Percentiles rank a stretch among this genome's conserved stretches.
These are phyloP conservation scores for Rhabdophis nuchalis DNA, from an alignment of 2,797 vertebrate species.

Conservation along the genomic window DNA sequence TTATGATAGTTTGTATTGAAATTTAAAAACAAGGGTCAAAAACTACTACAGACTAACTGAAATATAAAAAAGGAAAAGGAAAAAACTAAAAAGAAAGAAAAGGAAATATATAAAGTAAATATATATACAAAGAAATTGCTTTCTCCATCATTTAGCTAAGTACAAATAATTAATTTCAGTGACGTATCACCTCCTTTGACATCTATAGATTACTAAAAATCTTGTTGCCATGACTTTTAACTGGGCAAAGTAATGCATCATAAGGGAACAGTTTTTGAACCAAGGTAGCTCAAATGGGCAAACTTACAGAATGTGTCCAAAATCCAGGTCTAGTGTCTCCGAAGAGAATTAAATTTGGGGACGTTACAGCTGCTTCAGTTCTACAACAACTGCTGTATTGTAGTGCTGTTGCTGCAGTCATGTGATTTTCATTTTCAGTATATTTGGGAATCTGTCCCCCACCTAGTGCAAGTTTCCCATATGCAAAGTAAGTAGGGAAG, in stretches of 20 bases:
- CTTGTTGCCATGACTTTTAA: not conserved
- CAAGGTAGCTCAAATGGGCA: not conserved
- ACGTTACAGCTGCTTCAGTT: not conserved
- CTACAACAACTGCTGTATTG: not conserved
- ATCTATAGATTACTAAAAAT: not conserved
- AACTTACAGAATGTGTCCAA: not conserved
- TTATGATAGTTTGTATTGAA: not conserved
- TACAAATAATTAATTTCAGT: not conserved
- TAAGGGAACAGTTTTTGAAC: not conserved
- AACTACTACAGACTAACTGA: not conserved
- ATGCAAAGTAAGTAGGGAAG: not conserved
- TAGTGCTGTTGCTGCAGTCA: not conserved
- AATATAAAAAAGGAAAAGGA: not conserved
- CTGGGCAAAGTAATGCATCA: not conserved
- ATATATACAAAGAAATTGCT: not conserved
- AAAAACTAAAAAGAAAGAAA: not conserved
- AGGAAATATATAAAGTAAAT: not conserved
- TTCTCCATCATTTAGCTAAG: not conserved
- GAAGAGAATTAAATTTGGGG: not conserved
- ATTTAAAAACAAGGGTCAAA: not conserved
- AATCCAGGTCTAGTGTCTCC: not conserved
- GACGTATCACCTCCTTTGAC: not conserved
- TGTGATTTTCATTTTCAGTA: not conserved
- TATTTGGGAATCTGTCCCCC: not conserved
- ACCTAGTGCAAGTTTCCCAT: not conserved